phyloP scores from a whole-genome alignment of 2,797 vertebrate genomes.

The Alectoris magna region DNA sequence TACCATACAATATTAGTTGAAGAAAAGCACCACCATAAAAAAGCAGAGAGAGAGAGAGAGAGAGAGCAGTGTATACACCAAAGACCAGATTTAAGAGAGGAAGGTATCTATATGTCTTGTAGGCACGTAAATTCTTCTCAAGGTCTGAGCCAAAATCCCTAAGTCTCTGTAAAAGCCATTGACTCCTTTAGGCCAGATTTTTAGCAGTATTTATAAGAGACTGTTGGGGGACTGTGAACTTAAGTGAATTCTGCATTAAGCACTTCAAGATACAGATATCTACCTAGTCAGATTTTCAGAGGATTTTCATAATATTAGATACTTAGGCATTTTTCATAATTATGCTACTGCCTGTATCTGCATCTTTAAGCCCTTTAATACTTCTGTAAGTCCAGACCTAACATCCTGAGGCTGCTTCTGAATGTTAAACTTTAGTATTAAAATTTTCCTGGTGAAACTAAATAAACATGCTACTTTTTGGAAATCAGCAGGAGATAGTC shows the following conservation, averaged over 20 bases:
- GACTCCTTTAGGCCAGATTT: constrained; percentile 14
- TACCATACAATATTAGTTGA: neutral
- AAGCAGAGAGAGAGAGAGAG: neutral
- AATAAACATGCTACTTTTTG: neutral
- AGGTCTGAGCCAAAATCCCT: neutral
- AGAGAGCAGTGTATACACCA: neutral
- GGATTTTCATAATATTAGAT: constrained; percentile 40
- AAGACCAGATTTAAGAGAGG: neutral
- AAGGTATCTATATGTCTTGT: neutral
- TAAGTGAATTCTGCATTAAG: constrained; percentile 17
- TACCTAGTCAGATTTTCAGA: constrained; percentile 8
- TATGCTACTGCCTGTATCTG: constrained; percentile 6
- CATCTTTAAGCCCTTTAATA: constrained; percentile 49
- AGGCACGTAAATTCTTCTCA: constrained; percentile 21
- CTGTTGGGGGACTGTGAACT: neutral
- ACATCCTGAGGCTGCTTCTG: constrained; percentile 12
- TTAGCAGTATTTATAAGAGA: neutral
- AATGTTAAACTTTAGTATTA: neutral
- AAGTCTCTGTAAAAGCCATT: neutral
- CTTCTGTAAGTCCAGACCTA: constrained; percentile 47
- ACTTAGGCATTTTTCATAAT: constrained; percentile 37
- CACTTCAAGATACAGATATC: constrained; percentile 15
- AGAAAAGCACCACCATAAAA: neutral
- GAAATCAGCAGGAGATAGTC: neutral
- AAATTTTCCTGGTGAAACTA: neutral